These are phyloP conservation scores for Halictus ligatus DNA, from an alignment of 2,888 invertebrate species.

Conservation along the genomic window DNA sequence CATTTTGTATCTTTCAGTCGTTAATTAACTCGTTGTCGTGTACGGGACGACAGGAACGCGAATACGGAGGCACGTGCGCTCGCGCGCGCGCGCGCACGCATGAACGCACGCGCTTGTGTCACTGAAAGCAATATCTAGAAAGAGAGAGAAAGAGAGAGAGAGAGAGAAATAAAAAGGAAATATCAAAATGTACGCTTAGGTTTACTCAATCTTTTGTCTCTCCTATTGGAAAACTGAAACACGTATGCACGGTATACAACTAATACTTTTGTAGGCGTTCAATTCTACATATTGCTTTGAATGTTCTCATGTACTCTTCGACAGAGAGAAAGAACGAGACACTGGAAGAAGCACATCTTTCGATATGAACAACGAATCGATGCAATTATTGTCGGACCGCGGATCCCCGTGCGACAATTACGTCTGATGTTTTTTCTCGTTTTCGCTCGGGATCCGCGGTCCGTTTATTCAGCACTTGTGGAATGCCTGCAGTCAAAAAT, in stretches of 20 bases:
- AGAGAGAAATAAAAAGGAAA: constrained; percentile 14
- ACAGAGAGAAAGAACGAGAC: constrained; percentile 38
- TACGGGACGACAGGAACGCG: constrained; percentile 29
- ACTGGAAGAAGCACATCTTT: constrained; percentile 73
- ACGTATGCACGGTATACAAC: constrained; percentile 25
- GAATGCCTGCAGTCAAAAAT: constrained; percentile 73
- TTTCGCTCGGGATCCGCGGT: not conserved
- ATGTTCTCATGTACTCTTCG: constrained; percentile 47
- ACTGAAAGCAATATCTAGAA: constrained; percentile 63
- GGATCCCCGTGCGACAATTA: not conserved
- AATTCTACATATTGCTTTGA: constrained; percentile 59
- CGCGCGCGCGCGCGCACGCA: constrained; percentile 8
- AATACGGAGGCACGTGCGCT: constrained; percentile 15
- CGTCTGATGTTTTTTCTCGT: not conserved
- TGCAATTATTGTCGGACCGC: constrained; percentile 50
- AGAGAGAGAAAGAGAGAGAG: constrained; percentile 34
- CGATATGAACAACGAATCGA: constrained; percentile 68
- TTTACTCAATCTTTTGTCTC: constrained; percentile 58
- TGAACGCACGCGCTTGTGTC: constrained; percentile 42
- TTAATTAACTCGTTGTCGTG: constrained; percentile 48
- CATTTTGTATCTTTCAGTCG: constrained; percentile 72
- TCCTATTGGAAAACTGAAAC: constrained; percentile 52
- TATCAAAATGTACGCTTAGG: constrained; percentile 50
- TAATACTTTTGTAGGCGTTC: constrained; percentile 48
- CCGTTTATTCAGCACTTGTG: constrained; percentile 72